A percentile compares a stretch with the other conserved stretches of the same genome.
Evolutionary conservation across 2,113 vertebrate species (phyloP).

Genomic region (Sapayoa aenigma): DNA sequence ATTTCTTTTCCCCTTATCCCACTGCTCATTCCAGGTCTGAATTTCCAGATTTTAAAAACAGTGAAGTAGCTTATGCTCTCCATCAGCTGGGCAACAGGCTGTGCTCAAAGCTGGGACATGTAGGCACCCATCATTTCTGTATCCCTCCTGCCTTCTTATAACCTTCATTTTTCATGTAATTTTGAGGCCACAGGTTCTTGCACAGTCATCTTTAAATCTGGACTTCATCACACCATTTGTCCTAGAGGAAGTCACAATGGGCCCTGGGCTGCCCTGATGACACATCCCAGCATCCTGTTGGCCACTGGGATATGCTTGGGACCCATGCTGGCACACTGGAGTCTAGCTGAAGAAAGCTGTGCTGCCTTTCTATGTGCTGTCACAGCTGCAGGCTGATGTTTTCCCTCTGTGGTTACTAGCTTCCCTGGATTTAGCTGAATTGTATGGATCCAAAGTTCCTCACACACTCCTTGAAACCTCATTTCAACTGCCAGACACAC

Average conservation of each 20-base stretch:
- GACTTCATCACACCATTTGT: not conserved
- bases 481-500: not conserved
- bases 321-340: not conserved
- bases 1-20: not conserved
- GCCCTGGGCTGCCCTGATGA: not conserved
- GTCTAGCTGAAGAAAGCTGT: not conserved
- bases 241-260: not conserved
- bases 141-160: not conserved
- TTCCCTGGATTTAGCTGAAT: not conserved
- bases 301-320: not conserved
- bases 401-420: not conserved
- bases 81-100: not conserved
- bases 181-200: not conserved
- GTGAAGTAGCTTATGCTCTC: not conserved
- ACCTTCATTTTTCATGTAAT: not conserved
- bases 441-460: not conserved
- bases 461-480: not conserved
- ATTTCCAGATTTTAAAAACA: not conserved
- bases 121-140: not conserved
- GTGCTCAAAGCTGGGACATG: not conserved
- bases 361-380: rapidly evolving
- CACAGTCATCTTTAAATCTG: not conserved
- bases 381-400: not conserved
- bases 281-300: not conserved
- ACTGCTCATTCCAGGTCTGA: not conserved